A percentile compares a stretch with the other conserved stretches of the same genome.
Conservation (phyloP, 2,888 invertebrate species). For the Drosophila cyrtoloma region DNA sequence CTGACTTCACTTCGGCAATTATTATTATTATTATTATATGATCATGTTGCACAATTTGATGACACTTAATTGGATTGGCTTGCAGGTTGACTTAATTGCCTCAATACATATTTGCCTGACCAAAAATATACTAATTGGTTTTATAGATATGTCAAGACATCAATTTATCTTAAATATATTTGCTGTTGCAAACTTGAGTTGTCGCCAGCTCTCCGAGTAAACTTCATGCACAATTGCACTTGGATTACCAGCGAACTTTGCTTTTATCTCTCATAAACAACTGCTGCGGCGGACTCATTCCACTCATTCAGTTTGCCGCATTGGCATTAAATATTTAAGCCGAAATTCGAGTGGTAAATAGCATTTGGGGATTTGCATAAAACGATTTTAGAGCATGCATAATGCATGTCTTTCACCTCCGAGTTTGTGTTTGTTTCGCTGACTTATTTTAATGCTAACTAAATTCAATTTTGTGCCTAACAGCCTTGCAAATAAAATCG, state of each 20-base stretch:
- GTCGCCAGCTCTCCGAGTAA: neutral
- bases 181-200: neutral
- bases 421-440: neutral
- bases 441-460: conserved; percentile 7
- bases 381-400: conserved; percentile 51
- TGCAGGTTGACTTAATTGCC: conserved; percentile 1
- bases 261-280: conserved; percentile 2
- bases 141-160: neutral
- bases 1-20: neutral
- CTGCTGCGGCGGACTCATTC: neutral
- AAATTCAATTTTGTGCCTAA: conserved; percentile 21
- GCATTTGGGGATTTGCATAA: conserved; percentile 73
- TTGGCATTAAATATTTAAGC: conserved; percentile 61
- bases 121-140: neutral
- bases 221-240: conserved; percentile 31
- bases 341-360: conserved; percentile 67
- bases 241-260: conserved; percentile 22
- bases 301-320: neutral
- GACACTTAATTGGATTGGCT: neutral
- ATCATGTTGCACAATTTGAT: conserved; percentile 10
- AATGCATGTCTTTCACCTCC: conserved; percentile 46
- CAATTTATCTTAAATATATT: conserved; percentile 6
- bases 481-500: conserved; percentile 8
- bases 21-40: neutral
- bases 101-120: neutral